Conservation (phyloP, 2,113 vertebrate species). For the Heterochromis multidens region DNA sequence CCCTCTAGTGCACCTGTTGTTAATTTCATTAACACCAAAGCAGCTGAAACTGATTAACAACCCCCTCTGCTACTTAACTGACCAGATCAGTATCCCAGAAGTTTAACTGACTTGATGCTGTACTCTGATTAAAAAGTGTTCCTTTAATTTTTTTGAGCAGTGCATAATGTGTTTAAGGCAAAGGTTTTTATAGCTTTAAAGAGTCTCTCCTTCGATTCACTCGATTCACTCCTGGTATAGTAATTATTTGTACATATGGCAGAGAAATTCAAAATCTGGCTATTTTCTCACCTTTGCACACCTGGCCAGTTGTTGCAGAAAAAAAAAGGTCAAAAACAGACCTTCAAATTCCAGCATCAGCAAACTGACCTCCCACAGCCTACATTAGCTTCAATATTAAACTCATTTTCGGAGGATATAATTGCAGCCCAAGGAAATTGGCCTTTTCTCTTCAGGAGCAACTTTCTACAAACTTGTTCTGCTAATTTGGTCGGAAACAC, state of each 20-base stretch:
- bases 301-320: background rate
- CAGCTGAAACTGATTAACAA: background rate
- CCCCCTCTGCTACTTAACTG: background rate
- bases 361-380: background rate
- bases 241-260: background rate
- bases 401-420: background rate
- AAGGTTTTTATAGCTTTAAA: background rate
- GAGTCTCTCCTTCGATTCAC: background rate
- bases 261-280: background rate
- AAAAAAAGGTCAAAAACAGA: background rate
- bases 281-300: background rate
- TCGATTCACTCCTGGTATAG: background rate
- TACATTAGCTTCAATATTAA: background rate
- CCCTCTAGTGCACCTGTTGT: too few relatives aligned
- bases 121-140: background rate
- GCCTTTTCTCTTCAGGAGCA: background rate
- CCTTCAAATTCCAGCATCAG: background rate
- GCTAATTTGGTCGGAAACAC: background rate
- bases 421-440: background rate
- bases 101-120: background rate
- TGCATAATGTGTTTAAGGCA: background rate
- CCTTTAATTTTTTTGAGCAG: background rate
- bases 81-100: background rate
- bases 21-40: too few relatives aligned
- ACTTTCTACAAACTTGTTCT: background rate